These are phyloP conservation scores for Pelodytes ibericus DNA, from an alignment of 2,797 vertebrate species.

Conservation along the genomic window DNA sequence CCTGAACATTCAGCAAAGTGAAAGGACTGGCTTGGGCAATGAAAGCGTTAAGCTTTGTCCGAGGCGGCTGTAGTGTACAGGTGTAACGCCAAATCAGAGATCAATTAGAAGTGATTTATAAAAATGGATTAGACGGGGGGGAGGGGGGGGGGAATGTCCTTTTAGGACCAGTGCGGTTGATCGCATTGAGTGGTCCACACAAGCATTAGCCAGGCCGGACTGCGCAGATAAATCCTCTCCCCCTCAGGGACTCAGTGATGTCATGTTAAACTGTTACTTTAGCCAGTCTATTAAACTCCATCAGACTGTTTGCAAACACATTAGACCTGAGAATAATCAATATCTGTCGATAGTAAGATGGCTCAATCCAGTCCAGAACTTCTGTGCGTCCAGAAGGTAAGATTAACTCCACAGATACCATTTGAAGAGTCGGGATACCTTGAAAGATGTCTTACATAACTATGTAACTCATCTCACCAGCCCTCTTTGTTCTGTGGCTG, in stretches of 20 bases:
- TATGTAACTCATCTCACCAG: too few species aligned
- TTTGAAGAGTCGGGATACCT: too few species aligned
- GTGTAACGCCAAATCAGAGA: conserved; percentile 79
- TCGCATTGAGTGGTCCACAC: conserved; percentile 68
- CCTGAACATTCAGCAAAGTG: too few species aligned
- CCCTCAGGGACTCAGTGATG: conserved; percentile 73
- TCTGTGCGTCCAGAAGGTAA: too few species aligned
- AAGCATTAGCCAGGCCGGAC: conserved; percentile 69
- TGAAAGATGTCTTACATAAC: too few species aligned
- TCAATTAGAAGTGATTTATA: conserved; percentile 79
- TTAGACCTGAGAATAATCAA: not conserved
- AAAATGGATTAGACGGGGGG: conserved; percentile 69
- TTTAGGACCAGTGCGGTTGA: conserved; percentile 64
- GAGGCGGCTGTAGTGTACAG: too few species aligned
- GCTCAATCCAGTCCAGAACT: too few species aligned
- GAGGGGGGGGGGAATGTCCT: conserved; percentile 62
- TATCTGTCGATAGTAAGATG: not conserved
- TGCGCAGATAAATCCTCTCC: conserved; percentile 69
- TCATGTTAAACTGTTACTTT: conserved; percentile 65
- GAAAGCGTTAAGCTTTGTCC: too few species aligned
- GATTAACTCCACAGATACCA: too few species aligned
- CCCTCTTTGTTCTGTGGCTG: too few species aligned
- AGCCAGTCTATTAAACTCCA: conserved; percentile 69
- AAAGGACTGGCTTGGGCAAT: too few species aligned
- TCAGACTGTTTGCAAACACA: conserved; percentile 58